Evolutionary conservation across 2,113 vertebrate genomes (phyloP), one percentile per base, ranked within the genome.

Genomic region (Pyrgilauda ruficollis): DNA sequence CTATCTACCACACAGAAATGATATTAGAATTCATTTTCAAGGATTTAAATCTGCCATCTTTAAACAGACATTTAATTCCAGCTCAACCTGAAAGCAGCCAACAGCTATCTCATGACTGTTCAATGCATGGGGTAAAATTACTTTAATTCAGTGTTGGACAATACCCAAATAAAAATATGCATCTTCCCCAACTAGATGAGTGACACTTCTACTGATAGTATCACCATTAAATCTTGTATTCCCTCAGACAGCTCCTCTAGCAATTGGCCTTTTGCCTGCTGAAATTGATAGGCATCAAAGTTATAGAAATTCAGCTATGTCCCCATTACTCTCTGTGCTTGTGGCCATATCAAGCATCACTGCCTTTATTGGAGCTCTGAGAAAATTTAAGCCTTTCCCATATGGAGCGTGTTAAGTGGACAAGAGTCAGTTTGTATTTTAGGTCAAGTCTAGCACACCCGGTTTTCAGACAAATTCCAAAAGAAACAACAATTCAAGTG

Each of bases 121-220:
- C 28, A 90, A 35, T 47, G 15, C 59, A 66, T 63, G 76, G 41
- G 64, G 11, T 77, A 85, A 91, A 95, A 96, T 87, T 69, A 77
- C 52, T 75, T 90, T 81, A 84, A 94, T 87, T 95, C 66, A 68
- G 16, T 72, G 17, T 84, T 95, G 89, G 87, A 94, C 35, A 87
- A 70, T 52, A 72, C 28, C 56, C 76, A 94, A 93, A 92, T 52
- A 84, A 90, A 93, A 89, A 89, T 52, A 89, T 41, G 44, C 13
- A 35, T 85, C 49, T 87, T 91, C 12, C 24, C 49, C 31, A 76
- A 18, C 9, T 66, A 11, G 5, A 3, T 41, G 64, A 84, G 35
- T 2, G 23, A 83, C 74, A 85, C 10, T 56, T 85, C 72, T 64
- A 68, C 31, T 84, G 66, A 55, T 56, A 31, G 28, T n/a, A 64